Percentiles rank a stretch among this genome's conserved stretches.
phyloP scores from a whole-genome alignment of 2,888 invertebrate genomes.

The Calameuta pallipes region DNA sequence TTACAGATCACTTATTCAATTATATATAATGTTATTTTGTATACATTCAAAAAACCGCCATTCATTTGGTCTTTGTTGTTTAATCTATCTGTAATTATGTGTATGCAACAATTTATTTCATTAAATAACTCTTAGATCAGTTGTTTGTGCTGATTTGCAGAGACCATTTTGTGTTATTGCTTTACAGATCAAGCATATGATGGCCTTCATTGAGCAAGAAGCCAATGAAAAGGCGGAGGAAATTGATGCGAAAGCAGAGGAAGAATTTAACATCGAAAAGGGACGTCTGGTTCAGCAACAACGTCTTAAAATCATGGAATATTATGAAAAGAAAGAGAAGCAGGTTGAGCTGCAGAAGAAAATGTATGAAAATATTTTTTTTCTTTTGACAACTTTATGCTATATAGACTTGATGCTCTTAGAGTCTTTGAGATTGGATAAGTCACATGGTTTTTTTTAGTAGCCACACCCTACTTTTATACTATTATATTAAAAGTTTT shows the following conservation, averaged over 20 bases:
- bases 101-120: neutral
- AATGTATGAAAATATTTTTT: constrained; percentile 76
- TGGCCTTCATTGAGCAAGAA: constrained; percentile 99
- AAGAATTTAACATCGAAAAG: constrained; percentile 99
- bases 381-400: constrained; percentile 5
- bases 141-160: neutral
- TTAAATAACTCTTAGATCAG: neutral
- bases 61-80: neutral
- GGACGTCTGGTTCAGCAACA: constrained; percentile 98
- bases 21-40: neutral
- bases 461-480: neutral
- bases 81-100: neutral
- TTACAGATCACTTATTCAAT: neutral
- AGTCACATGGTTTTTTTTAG: neutral
- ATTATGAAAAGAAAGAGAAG: constrained; percentile 98
- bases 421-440: neutral
- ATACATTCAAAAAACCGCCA: neutral
- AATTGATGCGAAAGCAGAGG: constrained; percentile 99
- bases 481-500: neutral
- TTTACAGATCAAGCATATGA: constrained; percentile 98
- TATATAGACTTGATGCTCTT: neutral
- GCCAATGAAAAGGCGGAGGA: constrained; percentile 99
- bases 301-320: constrained; percentile 99
- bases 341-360: constrained; percentile 99
- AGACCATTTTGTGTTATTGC: constrained; percentile 5